Evolutionary conservation across 2,797 vertebrate genomes (phyloP), one percentile per base, ranked within the genome.

Genomic region (Platyrinchus mystaceus): DNA sequence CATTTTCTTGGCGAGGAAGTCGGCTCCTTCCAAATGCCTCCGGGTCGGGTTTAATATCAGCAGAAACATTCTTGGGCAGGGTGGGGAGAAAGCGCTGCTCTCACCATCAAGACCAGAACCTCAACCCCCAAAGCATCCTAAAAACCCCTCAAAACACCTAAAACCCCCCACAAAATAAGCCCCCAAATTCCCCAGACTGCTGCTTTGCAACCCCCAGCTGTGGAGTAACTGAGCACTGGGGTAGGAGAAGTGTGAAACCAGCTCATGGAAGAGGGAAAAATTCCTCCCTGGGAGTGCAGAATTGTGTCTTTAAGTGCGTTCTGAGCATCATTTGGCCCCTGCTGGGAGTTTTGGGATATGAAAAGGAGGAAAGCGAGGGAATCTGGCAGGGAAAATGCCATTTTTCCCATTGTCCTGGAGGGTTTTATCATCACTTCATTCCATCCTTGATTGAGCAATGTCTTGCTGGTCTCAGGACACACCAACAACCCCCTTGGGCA

Each of bases 31-130:
- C 53, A 97, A 95, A 97, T 69, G 95, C 97, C 96, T 95, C 96
- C 84, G 97, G 96, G 97, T 97, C 84, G 95, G 94, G 93, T 97
- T 96, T 97, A 97, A 96, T 96, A 96, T 97, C 96, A 95, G 96
- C 93, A 96, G 96, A 92, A 92, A 76, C 96, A 97, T 98, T 98
- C 97, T 97, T 97, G 69, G 96, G 94, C 67, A 92, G 97, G 97
- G 97, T 76, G 96, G 97, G 95, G 95, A 97, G 96, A 87, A 94
- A 93, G 52, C 2, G 3, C 93, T 32, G 87, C 82, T 71, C 46
- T 59, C 5, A 12, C 60, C 5, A 4, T 6, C 0, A 0, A 49
- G n/a, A 80, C 34, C 12, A 14, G 55, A 86, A 13, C 83, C 89
- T 26, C 1, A 41, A 50, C 8, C 23, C 21, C 8, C 39, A 4